These are phyloP conservation scores for Geopemphigus sp. DNA, from an alignment of 1,140 invertebrate genomes.

Conservation along the genomic window DNA sequence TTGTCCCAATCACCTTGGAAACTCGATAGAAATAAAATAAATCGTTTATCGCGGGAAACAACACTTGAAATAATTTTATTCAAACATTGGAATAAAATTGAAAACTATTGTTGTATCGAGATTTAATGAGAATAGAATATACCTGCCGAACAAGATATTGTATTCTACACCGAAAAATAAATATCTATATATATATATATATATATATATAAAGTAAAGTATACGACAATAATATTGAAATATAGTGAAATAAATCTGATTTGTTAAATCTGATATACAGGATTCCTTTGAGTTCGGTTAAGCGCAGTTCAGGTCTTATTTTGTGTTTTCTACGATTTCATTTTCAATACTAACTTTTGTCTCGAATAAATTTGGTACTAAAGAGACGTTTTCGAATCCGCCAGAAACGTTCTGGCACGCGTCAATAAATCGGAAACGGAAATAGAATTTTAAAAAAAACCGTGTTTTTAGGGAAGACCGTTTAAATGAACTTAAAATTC, in stretches of 20 bases:
- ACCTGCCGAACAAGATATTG: neutral
- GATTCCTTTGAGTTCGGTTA: neutral
- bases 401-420: neutral
- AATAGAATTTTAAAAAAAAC: no score
- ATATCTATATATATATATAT: no score
- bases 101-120: neutral
- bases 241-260: no score
- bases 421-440: neutral
- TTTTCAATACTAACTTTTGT: neutral
- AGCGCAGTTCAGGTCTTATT: neutral
- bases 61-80: constrained; percentile 3
- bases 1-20: no score
- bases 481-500: no score
- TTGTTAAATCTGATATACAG: constrained; percentile 27
- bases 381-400: neutral
- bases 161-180: no score
- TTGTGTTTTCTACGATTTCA: neutral
- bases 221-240: no score
- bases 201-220: no score
- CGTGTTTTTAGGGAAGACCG: no score
- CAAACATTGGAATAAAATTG: neutral
- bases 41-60: neutral
- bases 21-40: neutral
- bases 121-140: neutral
- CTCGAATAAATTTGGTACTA: neutral